Base-by-base conservation (phyloP, 1,140 invertebrate species). In the Eumeta japonica region DNA sequence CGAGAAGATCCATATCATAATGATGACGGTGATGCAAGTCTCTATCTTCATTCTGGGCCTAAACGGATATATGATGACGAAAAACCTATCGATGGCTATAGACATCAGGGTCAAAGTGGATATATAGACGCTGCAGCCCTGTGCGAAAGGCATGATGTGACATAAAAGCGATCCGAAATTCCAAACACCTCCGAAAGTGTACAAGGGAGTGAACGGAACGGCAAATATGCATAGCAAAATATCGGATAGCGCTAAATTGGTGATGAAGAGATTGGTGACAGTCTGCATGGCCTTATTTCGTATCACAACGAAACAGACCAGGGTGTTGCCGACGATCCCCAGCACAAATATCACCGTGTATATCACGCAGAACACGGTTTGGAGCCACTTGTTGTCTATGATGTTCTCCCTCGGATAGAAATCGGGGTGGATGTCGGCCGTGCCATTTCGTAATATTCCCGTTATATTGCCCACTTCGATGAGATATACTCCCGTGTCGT, bases 211-310 rank as follows among this genome's bases (percentile, higher is more conserved):
- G 54, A 97, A 94, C 0, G 94, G 96, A 10, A 98, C 92, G 1
- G 92, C 92, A 32, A 98, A 81, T 1, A 90, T 75, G 60, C 95
- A 98, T 18, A 99, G 81, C 10, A 98, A 67, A 30, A 99, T 92
- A 63, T 99, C 97, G 10, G 94, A 94, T 3, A 98, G 73, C 0
- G 96, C 96, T 43, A 99, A 73, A 66, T 98, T 99, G 10, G 91
- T 92, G 49, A 99, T 99, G 71, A 98, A 99, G 20, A 96, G 84
- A 63, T 99, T 98, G 0, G 97, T 99, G 0, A 98, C 96, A 0
- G 95, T 97, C 57, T 97, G 94, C 96, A 99, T 98, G n/a, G 89
- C 85, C 36, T 85, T 87, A 64, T 97, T 98, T 3, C 90, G 78
- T 0, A 88, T 81, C 0, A 99, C 94, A 1, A 98, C 92, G 64